Base-by-base conservation (phyloP, 2,888 invertebrate species). In the Pseudolycoriella hygida region DNA sequence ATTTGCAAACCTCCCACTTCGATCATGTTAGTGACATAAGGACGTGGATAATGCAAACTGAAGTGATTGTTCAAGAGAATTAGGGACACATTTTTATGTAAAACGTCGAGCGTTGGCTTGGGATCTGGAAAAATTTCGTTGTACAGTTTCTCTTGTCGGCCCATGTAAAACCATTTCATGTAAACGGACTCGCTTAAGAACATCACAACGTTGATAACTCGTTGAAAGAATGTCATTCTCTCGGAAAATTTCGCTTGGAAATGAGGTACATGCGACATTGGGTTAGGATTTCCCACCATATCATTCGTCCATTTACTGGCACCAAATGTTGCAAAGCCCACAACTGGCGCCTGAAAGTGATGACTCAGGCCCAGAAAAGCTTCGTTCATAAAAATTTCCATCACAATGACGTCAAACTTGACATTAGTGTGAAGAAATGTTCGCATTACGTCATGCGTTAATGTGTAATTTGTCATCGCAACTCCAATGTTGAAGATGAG, bases 1-100 rank as follows among this genome's bases (percentile, higher is more conserved):
- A 65, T 57, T 43, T 64, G 65, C 55, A 65, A 55, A 19, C 65
- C 65, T 1, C 64, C 66, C 6, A 65, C 60, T 45, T 65, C 64
- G 31, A 65, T 57, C 55, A 64, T 62, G 49, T 64, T 65, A 15
- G 63, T 61, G 2, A 61, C 50, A 48, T 62, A 61, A 2, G 66
- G 64, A 1, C 62, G 56, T 0, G 64, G 57, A 42, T 52, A 58
- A 18, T 57, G 56, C 5, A 63, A 50, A 0, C 60, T 60, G 14
- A 60, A 58, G 45, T 66, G 66, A 14, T 55, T 57, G 47, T 66
- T 66, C 0, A 64, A 45, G 2, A 66, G 49, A 8, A 62, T 56
- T 18, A 61, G 40, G 0, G 64, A 59, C 1, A 45, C 32, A 48
- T 59, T 60, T 17, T 48, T 54, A 6, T 57, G 52, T 43, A 55